Evolutionary conservation across 2,797 vertebrate species (phyloP).

Genomic region (Cheirogaleus major): DNA sequence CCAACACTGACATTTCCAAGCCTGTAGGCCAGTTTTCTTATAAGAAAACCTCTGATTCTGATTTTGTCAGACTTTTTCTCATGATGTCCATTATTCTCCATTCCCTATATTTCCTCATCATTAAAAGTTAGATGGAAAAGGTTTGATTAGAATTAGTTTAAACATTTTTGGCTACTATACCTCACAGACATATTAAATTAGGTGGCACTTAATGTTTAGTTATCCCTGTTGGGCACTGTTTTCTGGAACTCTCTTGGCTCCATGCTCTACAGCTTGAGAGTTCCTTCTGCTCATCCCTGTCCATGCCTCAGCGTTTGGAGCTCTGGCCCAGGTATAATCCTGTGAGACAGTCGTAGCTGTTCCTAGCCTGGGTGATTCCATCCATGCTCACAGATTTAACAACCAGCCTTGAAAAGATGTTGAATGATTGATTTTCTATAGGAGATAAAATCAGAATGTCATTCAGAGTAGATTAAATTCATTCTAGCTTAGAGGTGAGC

Average conservation of each 20-base stretch:
- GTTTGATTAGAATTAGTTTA: background rate
- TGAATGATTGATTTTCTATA: conserved; percentile 22
- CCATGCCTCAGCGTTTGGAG: background rate
- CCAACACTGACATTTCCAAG: background rate
- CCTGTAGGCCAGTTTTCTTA: background rate
- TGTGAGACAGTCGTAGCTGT: background rate
- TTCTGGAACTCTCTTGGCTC: background rate
- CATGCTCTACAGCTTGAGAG: background rate
- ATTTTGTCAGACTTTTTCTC: conserved; percentile 1
- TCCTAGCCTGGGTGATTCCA: background rate
- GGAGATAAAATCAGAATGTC: conserved; percentile 46
- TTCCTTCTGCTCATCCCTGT: background rate
- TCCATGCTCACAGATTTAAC: background rate
- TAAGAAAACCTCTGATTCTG: background rate
- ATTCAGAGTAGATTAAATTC: conserved; percentile 49
- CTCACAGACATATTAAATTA: background rate
- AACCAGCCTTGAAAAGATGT: background rate
- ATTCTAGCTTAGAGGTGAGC: conserved; percentile 34
- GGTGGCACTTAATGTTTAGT: too few relatives aligned
- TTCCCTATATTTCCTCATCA: background rate
- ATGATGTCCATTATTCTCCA: background rate
- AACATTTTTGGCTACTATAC: background rate
- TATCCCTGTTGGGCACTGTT: background rate
- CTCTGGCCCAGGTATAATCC: background rate
- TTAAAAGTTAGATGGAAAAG: background rate